These are phyloP conservation scores for Sarcophaga peregrina DNA, from an alignment of 1,140 invertebrate species.

Conservation along the genomic window DNA sequence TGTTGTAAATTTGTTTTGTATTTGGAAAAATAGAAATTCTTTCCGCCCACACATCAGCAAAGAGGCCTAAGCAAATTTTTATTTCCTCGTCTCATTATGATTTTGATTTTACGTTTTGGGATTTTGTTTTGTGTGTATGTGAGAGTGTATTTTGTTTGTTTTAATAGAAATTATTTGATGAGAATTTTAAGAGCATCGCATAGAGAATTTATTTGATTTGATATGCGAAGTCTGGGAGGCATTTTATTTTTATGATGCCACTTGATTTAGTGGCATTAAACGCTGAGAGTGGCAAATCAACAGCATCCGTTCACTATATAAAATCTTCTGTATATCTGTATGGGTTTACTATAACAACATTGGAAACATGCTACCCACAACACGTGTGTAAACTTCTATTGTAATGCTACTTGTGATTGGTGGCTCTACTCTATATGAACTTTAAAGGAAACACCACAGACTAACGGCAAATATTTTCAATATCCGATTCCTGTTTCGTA, in stretches of 20 bases:
- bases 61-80: not conserved
- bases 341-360: too few species aligned
- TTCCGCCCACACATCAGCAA: not conserved
- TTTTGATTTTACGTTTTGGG: not conserved
- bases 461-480: too few species aligned
- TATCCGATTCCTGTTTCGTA: too few species aligned
- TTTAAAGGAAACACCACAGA: too few species aligned
- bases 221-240: not conserved
- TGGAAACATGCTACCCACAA: not conserved
- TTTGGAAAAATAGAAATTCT: not conserved
- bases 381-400: not conserved
- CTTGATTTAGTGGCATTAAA: conserved; percentile 10
- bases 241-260: not conserved
- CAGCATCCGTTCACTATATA: conserved; percentile 9
- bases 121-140: not conserved
- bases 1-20: too few species aligned
- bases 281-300: not conserved
- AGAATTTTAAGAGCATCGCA: not conserved
- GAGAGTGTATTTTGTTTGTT: too few species aligned
- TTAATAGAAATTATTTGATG: not conserved
- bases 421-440: too few species aligned
- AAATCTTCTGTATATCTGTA: too few species aligned
- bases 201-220: not conserved
- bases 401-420: not conserved
- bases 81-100: not conserved